A percentile compares a stretch with the other conserved stretches of the same genome.
These are phyloP conservation scores for Sycobia sp. DNA, from an alignment of 1,140 invertebrate genomes.

Conservation along the genomic window DNA sequence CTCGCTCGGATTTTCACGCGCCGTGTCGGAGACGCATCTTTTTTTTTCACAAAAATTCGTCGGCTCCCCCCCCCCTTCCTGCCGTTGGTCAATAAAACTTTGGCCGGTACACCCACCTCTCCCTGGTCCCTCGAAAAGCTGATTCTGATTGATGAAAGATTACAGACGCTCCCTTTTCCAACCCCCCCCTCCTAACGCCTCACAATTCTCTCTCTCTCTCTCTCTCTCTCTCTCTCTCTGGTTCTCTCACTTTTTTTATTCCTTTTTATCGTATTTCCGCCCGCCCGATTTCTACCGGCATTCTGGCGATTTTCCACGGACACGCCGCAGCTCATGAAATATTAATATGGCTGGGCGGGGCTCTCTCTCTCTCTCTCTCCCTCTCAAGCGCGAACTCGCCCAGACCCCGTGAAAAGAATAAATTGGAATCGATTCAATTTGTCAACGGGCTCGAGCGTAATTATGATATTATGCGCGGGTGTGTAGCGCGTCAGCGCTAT, in stretches of 20 bases:
- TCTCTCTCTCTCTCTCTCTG: too few species aligned
- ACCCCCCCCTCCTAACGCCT: too few species aligned
- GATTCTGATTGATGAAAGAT: slow-evolving; percentile 62
- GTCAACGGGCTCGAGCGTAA: slow-evolving; percentile 57
- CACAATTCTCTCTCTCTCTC: too few species aligned
- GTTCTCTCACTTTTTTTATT: too few species aligned
- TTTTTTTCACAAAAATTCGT: neutral
- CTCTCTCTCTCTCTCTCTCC: too few species aligned
- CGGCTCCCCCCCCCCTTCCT: neutral
- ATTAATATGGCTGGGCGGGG: slow-evolving; percentile 52
- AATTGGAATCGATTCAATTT: slow-evolving; percentile 61
- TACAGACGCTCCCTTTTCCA: slow-evolving; percentile 46
- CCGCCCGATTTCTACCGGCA: slow-evolving; percentile 24
- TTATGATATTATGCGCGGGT: slow-evolving; percentile 57
- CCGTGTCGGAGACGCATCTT: too few species aligned
- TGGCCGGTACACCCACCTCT: slow-evolving; percentile 15
- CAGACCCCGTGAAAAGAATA: slow-evolving; percentile 60
- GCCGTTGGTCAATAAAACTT: slow-evolving; percentile 5
- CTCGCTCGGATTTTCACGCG: too few species aligned
- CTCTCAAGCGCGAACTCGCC: too few species aligned
- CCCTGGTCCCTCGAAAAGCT: neutral
- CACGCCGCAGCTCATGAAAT: slow-evolving; percentile 55
- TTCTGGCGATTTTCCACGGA: slow-evolving; percentile 52
- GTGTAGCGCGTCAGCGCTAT: neutral
- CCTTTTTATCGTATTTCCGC: slow-evolving; percentile 19